A percentile compares a stretch with the other conserved stretches of the same genome.
Conservation (phyloP, 2,888 invertebrate species). For the Incurvaria masculella region DNA sequence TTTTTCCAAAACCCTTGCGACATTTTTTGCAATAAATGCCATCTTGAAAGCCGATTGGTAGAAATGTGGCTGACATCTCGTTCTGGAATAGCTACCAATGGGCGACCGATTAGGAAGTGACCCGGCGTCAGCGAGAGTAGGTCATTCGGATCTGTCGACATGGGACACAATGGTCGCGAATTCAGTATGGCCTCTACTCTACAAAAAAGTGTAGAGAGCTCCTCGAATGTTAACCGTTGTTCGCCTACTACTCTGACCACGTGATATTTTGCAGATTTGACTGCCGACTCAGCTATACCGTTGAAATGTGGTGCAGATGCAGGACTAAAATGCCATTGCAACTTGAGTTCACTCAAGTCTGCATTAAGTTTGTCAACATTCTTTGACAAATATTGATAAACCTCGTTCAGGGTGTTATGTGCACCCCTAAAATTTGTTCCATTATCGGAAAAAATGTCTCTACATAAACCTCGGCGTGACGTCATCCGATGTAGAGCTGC, state of each 20-base stretch:
- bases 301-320: neutral
- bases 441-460: conserved; percentile 14
- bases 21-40: no score
- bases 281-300: conserved; percentile 12
- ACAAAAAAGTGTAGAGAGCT: conserved; percentile 13
- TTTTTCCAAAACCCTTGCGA: no score
- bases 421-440: conserved; percentile 16
- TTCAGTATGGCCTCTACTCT: conserved; percentile 7
- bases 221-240: no score
- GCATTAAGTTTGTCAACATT: conserved; percentile 10
- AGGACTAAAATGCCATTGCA: conserved; percentile 11
- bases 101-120: conserved; percentile 7
- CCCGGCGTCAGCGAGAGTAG: conserved; percentile 6
- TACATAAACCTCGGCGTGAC: conserved; percentile 14
- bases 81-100: conserved; percentile 2
- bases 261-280: no score
- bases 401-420: conserved; percentile 14
- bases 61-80: no score
- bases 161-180: conserved; percentile 3
- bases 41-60: no score
- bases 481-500: conserved; percentile 12
- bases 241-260: no score
- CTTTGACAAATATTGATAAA: conserved; percentile 8
- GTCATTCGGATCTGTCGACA: conserved; percentile 1
- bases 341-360: conserved; percentile 5